Evolutionary conservation across 1,140 invertebrate species (phyloP).

Genomic region (Mesaphorura yosii): DNA sequence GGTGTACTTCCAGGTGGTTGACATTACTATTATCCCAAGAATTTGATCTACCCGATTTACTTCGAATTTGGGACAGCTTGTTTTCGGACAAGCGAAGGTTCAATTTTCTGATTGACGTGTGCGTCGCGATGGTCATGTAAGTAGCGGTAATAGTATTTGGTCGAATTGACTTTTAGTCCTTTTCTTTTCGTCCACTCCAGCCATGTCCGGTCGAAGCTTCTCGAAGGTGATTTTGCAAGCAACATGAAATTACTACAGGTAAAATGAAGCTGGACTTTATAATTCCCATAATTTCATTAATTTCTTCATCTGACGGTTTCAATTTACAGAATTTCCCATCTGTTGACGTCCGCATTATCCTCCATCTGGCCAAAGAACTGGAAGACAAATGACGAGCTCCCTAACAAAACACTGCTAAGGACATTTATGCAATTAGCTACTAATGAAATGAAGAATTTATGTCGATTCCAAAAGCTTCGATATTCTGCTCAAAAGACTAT

Average conservation of each 20-base stretch:
- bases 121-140: slow-evolving; percentile 94
- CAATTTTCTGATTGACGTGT: slow-evolving; percentile 78
- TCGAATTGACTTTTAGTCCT: neutral
- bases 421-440: too few relatives aligned
- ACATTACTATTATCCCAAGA: slow-evolving; percentile 94
- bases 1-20: slow-evolving; percentile 62
- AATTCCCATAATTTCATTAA: neutral
- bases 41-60: slow-evolving; percentile 88
- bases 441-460: too few relatives aligned
- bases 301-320: neutral
- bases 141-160: slow-evolving; percentile 35
- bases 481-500: too few relatives aligned
- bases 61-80: slow-evolving; percentile 90
- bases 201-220: slow-evolving; percentile 64
- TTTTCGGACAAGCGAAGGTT: slow-evolving; percentile 82
- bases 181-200: slow-evolving; percentile 40
- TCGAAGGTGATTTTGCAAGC: slow-evolving; percentile 73
- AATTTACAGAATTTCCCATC: slow-evolving; percentile 25
- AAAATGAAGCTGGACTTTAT: slow-evolving; percentile 9
- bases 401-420: too few relatives aligned
- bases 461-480: too few relatives aligned
- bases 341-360: slow-evolving; percentile 27
- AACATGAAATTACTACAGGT: slow-evolving; percentile 87
- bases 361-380: slow-evolving; percentile 14
- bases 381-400: too few relatives aligned